Evolutionary conservation across 2,888 invertebrate genomes (phyloP), one percentile per base, ranked within the genome.

Genomic region (Hyalella azteca): DNA sequence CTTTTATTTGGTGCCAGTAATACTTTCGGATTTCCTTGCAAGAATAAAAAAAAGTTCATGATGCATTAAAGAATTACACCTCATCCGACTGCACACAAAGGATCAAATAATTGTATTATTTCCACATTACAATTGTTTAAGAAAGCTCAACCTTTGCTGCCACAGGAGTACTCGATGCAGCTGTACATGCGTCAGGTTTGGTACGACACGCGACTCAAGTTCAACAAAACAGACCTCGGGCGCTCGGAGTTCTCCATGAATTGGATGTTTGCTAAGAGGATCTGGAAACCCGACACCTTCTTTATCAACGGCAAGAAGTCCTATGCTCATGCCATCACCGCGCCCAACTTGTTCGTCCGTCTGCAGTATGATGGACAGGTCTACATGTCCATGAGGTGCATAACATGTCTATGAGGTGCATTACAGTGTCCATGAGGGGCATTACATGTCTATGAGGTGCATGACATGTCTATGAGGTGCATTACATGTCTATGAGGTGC

Each of bases 221-320:
- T 93, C 88, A 86, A 86, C 29, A 90, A 90, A 73, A 90, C 90
- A 82, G 91, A 80, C 19, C 73, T 79, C 60, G 79, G 79, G 4
- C 73, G 60, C 59, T 7, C 49, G 15, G 78, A 80, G 76, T 83
- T 83, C 73, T 83, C 83, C 32, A 83, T 83, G 83, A 83, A 83
- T 49, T 83, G 83, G 83, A 83, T 83, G 81, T 83, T 83, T 59
- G 83, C 83, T 45, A 95, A 97, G 88, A 91, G 95, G 86, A 96
- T 98, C 86, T 98, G 98, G 98, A 91, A 96, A 85, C 97, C 97
- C 0, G 97, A 97, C 89, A 97, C 97, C 0, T 97, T 95, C 88
- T 96, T 97, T 89, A 94, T 95, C 88, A 97, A 97, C 88, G 97
- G 97, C 40, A 95, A 96, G 87, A 93, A 95, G 86, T 96, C 96